Evolutionary conservation across 2,888 invertebrate species (phyloP), one percentile per base, ranked within the genome.

Genomic region (Pseudococcus viburni): DNA sequence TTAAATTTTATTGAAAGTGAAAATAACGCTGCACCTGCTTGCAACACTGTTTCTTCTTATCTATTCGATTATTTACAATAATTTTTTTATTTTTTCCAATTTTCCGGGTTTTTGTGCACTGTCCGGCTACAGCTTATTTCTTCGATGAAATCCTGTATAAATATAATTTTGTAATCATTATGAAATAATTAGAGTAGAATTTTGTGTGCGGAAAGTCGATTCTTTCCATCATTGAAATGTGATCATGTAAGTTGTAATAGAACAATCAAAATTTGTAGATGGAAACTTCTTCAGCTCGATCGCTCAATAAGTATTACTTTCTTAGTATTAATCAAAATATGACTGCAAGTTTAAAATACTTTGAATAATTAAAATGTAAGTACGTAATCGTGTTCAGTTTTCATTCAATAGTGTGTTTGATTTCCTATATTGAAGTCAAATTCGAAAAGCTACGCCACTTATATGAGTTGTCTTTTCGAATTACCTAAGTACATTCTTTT

Each of bases 1-100:
- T 9, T 22, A 9, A 4, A 9, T 22, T n/a, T n/a, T n/a, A n/a
- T n/a, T n/a, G n/a, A n/a, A 22, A 1, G 64, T 64, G 9, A 64
- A 9, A 9, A 22, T 22, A 64, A 64, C 22, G 22, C 64, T 64
- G 22, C 59, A 59, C 1, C 7, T n/a, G 59, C 12, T 7, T 22
- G 64, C 64, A 64, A 64, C 64, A 64, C 64, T 64, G 64, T 64
- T n/a, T 22, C 11, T 7, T 22, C 22, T 64, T 64, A 64, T 64
- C 64, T 59, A 59, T 59, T 59, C 17, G 55, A n/a, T n/a, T 59
- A 42, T 59, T 59, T 64, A 64, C 55, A n/a, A 51, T 51, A n/a
- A n/a, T n/a, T 51, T 59, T 59, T 59, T n/a, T 59, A n/a, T 59
- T 3, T 59, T 42, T 42, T n/a, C n/a, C n/a, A 8, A 42, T 42